Conservation (phyloP, 2,113 vertebrate species). For the Pantherophis guttatus region DNA sequence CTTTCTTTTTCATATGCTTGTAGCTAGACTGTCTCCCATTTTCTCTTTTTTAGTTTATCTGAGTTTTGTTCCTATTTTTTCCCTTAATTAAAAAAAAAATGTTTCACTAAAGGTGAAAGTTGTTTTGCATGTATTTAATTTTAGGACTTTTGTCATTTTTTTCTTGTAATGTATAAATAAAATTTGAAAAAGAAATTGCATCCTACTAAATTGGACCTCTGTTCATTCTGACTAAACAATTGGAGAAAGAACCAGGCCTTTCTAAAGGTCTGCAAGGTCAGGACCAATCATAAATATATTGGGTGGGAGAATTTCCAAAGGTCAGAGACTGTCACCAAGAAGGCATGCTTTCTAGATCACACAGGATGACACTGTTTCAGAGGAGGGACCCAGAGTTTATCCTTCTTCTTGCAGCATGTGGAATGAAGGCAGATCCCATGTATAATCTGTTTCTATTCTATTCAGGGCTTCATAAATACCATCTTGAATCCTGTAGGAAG, state of each 20-base stretch:
- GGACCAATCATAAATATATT: not conserved
- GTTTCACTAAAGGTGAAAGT: not conserved
- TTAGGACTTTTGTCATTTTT: not conserved
- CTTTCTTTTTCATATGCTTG: not conserved
- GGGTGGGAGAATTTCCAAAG: not conserved
- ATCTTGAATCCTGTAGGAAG: not conserved
- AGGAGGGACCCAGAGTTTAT: not conserved
- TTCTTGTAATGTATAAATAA: not conserved
- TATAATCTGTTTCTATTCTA: not conserved
- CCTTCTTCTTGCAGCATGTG: not conserved
- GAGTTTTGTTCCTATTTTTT: not conserved
- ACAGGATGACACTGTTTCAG: not conserved
- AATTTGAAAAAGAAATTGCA: not conserved
- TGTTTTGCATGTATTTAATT: not conserved
- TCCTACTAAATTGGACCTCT: not conserved
- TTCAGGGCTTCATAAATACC: not conserved
- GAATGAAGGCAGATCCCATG: not conserved
- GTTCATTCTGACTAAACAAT: not conserved
- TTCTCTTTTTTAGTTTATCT: not conserved
- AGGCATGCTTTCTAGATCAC: not conserved
- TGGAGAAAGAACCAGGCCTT: not conserved
- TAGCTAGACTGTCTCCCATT: not conserved
- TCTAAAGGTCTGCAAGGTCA: not conserved
- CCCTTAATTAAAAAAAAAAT: not conserved
- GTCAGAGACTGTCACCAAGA: not conserved